Evolutionary conservation across 2,113 vertebrate species (phyloP), one percentile per base, ranked within the genome.

Genomic region (Pogona vitticeps): DNA sequence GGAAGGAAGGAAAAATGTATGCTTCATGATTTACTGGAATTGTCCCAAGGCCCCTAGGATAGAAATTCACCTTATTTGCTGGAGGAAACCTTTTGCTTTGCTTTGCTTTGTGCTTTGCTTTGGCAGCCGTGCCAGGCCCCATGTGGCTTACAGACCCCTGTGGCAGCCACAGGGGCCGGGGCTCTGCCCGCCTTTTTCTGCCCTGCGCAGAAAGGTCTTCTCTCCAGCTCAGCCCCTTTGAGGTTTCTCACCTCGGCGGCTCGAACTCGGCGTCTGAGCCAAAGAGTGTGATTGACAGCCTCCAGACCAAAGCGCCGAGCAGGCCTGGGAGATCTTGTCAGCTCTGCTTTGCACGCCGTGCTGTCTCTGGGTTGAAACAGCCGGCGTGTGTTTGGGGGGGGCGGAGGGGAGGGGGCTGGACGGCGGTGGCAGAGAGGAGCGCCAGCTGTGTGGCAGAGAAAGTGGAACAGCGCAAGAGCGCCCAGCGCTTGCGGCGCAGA

Each of bases 301-400:
- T 0, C 90, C 1, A 0, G 2, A 0, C 0, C 0, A 3, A 10
- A 42, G 58, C 0, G 0, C 33, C 6, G 36, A 61, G 65, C 80
- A 84, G 40, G 68, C 70, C 42, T 76, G 65, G 65, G 84, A 80
- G 85, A 61, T 81, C 0, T 0, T 0, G 9, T 20, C 1, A 13
- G 63, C 82, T 82, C 36, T 0, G 0, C 87, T 67, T 17, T 10
- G 70, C 0, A 0, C 33, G 17, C 12, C 71, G 36, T n/a, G 28
- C 15, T 21, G 71, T 0, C 0, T 42, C 2, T 76, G 82, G 84
- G 0, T 67, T 1, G 71, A 84, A 65, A 76, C 85, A 46, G 82
- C 75, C 65, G 65, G n/a, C 67, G 33, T 1, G 1, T 33, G 18
- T 20, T 3, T 20, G 15, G 17, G 2, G 18, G 14, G 13, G 63